Base-by-base conservation (phyloP, 2,797 vertebrate genomes). In the Jordanella pulchra region DNA sequence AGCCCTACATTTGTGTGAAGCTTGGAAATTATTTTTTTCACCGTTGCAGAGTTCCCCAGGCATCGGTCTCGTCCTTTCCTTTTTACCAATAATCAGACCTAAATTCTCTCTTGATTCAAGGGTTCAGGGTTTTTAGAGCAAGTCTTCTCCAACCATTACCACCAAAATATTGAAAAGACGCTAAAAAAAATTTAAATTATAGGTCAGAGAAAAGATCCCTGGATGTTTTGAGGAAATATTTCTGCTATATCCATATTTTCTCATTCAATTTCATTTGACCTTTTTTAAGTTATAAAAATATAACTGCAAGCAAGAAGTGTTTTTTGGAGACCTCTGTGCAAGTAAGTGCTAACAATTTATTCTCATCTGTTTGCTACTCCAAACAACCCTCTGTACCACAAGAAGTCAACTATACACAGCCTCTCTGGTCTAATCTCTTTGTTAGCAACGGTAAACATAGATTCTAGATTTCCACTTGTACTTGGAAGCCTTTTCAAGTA, bases 321-420 rank as follows among this genome's bases (percentile, higher is more conserved):
- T 75, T 69, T 68, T 47, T 32, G 67, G 70, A 70, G 23, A 79
- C 71, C 80, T 66, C 35, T 65, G 32, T 69, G 73, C 60, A 42
- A 84, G 64, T 82, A 68, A 72, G 76, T 72, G 73, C 79, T 80
- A 81, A 72, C 66, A 83, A 79, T 67, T 72, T 53, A 64, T 73
- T 64, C 78, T 91, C 89, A 91, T 90, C 89, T 86, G 82, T 61
- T 77, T 81, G 72, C 67, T 72, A 25, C 64, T 87, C 75, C 39
- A 74, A 82, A 64, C 76, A 72, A 71, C 76, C 75, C 71, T 71
- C 86, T 78, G 70, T 75, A 89, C 80, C 84, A 84, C 73, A 78
- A 85, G 77, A 85, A 86, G 87, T 73, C 76, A 72, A 87, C 73
- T 72, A 69, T 82, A 82, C 76, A 69, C 68, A 53, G 51, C 45